phyloP scores from a whole-genome alignment of 1,140 invertebrate genomes.

The Hyposmocoma kahamanoa region DNA sequence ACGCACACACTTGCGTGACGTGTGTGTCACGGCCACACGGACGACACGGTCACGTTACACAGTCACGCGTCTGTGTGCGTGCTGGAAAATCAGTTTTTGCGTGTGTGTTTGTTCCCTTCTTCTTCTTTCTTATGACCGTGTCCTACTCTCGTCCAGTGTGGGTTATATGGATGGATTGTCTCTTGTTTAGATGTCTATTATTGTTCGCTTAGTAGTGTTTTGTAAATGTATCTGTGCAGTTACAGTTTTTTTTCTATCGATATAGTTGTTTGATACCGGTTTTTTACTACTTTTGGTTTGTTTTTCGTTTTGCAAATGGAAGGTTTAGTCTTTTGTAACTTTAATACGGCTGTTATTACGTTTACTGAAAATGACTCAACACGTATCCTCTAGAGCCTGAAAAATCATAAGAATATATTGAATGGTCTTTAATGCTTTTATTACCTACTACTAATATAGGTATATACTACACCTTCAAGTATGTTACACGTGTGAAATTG shows the following conservation, averaged over 20 bases:
- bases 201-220: slow-evolving; percentile 48
- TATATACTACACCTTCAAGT: no score
- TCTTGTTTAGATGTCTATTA: slow-evolving; percentile 42
- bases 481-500: no score
- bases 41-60: neutral
- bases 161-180: slow-evolving; percentile 25
- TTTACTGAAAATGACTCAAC: no score
- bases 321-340: no score
- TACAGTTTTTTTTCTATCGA: neutral
- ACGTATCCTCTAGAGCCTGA: no score
- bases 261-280: neutral
- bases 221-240: slow-evolving; percentile 30
- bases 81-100: slow-evolving; percentile 8
- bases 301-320: no score
- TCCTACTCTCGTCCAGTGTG: slow-evolving; percentile 18
- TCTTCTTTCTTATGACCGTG: neutral
- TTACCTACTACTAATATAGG: no score
- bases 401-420: no score
- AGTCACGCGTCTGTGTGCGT: slow-evolving; percentile 10
- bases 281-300: no score
- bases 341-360: no score
- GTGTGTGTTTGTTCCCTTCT: slow-evolving; percentile 9
- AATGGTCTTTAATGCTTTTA: no score
- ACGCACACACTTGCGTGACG: slow-evolving; percentile 13
- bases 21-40: slow-evolving; percentile 16